These are phyloP conservation scores for Chlorospingus flavigularis DNA, from an alignment of 2,797 vertebrate genomes.

Conservation along the genomic window DNA sequence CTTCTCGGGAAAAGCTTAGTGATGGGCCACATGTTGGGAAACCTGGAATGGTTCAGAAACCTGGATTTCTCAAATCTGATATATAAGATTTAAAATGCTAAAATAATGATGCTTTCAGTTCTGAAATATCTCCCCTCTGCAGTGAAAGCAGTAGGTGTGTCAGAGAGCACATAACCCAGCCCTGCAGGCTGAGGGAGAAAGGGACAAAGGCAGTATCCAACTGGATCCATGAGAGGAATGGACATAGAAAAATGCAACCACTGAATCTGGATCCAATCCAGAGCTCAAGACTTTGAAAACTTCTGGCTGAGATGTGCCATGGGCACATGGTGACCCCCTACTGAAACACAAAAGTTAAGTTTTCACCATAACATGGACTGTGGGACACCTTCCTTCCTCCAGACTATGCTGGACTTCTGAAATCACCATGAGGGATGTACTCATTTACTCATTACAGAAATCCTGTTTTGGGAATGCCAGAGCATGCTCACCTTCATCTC, in stretches of 20 bases:
- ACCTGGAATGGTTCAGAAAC: not conserved
- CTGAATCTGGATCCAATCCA: not conserved
- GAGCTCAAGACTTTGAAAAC: not conserved
- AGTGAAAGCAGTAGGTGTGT: not conserved
- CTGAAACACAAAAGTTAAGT: fast-evolving
- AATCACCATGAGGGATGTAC: fast-evolving
- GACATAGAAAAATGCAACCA: not conserved
- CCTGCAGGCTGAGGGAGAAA: not conserved
- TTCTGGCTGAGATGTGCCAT: not conserved
- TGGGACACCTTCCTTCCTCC: not conserved
- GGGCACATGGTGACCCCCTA: not conserved
- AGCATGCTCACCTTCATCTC: not conserved
- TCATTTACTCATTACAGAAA: not conserved
- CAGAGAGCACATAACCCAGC: not conserved
- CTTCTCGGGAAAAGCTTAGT: not conserved
- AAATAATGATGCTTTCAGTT: not conserved
- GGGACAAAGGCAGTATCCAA: not conserved
- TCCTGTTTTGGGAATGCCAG: not conserved
- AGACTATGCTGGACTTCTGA: not conserved
- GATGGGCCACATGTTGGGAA: not conserved
- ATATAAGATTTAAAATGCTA: too few relatives aligned
- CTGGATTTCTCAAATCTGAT: not conserved
- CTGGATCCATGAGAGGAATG: not conserved
- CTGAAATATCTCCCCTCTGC: not conserved
- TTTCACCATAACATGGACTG: not conserved